Conservation (phyloP, 37 sponge, comb jelly and placozoan genomes). For the Oscarella lobularis region DNA sequence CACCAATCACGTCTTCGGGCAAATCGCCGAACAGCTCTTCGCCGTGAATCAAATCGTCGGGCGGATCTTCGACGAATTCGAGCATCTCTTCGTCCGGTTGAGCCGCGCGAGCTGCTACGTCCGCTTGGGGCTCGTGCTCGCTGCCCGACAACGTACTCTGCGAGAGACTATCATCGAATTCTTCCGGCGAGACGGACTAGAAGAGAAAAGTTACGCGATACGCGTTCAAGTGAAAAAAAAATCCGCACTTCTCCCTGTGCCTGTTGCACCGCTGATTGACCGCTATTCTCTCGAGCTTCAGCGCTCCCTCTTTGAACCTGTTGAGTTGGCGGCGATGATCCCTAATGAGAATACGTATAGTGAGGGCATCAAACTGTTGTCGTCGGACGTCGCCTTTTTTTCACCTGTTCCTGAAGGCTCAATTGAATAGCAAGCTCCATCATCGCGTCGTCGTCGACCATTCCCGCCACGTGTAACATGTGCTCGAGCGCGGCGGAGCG, state of each 20-base stretch:
- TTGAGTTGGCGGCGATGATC: too few species aligned
- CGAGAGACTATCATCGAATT: not conserved
- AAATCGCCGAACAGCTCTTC: not conserved
- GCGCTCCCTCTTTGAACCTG: too few species aligned
- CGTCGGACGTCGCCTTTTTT: too few species aligned
- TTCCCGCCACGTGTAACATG: slow-evolving; percentile 34
- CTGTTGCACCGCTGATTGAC: too few species aligned
- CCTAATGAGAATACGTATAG: too few species aligned
- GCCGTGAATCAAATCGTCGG: not conserved
- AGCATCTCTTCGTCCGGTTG: not conserved
- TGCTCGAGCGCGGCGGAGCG: slow-evolving; percentile 32
- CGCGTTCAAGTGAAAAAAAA: not conserved
- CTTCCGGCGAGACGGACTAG: too few species aligned
- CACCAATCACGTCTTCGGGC: not conserved
- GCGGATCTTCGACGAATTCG: not conserved
- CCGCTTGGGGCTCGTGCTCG: not conserved
- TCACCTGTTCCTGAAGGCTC: slow-evolving; percentile 41
- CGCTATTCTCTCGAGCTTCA: too few species aligned
- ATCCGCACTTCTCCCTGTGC: not conserved
- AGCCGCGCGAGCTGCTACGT: not conserved
- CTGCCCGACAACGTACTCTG: not conserved
- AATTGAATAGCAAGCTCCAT: slow-evolving; percentile 79
- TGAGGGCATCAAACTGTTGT: too few species aligned
- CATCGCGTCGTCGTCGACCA: slow-evolving; percentile 73
- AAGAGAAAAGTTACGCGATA: not conserved